Base-by-base conservation (phyloP, 1,140 invertebrate species). In the Colletes gigas region DNA sequence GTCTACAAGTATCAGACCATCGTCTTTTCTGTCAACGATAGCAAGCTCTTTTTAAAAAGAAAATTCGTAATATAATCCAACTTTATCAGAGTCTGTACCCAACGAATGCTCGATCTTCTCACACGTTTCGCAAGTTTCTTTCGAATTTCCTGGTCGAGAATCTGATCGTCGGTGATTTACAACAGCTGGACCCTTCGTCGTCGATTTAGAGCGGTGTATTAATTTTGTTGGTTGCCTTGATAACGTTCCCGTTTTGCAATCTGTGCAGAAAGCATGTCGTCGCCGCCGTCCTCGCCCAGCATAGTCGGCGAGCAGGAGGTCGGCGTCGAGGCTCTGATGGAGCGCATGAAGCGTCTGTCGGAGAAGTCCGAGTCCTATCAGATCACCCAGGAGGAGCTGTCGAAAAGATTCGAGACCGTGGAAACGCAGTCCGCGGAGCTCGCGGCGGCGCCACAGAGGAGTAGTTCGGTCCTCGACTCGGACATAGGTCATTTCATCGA, bases 281-380 rank as follows among this genome's bases (percentile, higher is more conserved):
- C 92, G 78, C 92, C 93, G 66, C 92, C 93, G n/a, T 89, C 90
- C 39, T 94, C 93, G 80, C 93, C 94, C 19, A 94, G 93, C 75
- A 93, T 93, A 91, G 92, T 92, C 47, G 92, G 92, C 21, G 94
- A 94, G 52, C 92, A 94, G 68, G 94, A 96, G 88, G 96, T 96
- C 59, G 96, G 95, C 44, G 95, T 98, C 17, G 96, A 96, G 83
- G 95, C 95, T 0, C 91, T 98, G 54, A 96, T 98, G 96, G 95
- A 96, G 89, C 95, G 96, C 78, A 97, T 98, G 97, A 96, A 96
- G 89, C 95, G 95, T 10, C 93, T 98, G 2, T 96, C 95, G 3
- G 96, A 97, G 90, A 95, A 95, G 62, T 95, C 95, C 57, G 95
- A 96, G 86, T 93, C 90, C 3, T 91, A 92, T 81, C 95, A 97